Conservation (phyloP, 2,888 invertebrate genomes). For the Orgyia antiqua region DNA sequence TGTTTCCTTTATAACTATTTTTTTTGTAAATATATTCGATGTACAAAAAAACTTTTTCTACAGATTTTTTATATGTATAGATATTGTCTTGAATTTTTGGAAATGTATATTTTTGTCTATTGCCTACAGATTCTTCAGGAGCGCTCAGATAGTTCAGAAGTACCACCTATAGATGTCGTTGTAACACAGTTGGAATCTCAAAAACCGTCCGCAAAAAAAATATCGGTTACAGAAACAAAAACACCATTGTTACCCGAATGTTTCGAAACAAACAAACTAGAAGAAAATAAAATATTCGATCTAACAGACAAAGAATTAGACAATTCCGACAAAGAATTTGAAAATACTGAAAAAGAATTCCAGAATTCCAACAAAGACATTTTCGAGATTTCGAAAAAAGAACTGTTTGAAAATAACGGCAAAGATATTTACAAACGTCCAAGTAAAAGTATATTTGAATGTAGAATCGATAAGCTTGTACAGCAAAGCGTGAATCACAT, state of each 20-base stretch:
- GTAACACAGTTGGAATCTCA: constrained; percentile 31
- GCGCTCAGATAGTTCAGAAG: constrained; percentile 42
- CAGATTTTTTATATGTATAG: too few relatives aligned
- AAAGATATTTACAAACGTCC: constrained; percentile 3
- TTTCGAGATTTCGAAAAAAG: constrained; percentile 2
- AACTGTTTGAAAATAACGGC: constrained; percentile 2
- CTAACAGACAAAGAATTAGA: not conserved
- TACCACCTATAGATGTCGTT: constrained; percentile 41
- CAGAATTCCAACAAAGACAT: constrained; percentile 2
- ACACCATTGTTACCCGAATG: constrained; percentile 31
- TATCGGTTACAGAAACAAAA: constrained; percentile 29
- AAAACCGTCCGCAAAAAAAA: constrained; percentile 22
- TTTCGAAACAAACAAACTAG: constrained; percentile 16
- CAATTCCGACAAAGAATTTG: constrained; percentile 2
- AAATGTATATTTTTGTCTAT: too few relatives aligned
- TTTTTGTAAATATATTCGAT: too few relatives aligned
- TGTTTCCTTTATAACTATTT: too few relatives aligned
- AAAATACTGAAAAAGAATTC: constrained; percentile 6
- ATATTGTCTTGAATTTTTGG: too few relatives aligned
- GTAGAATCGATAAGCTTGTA: constrained; percentile 60
- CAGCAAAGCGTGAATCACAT: constrained; percentile 66
- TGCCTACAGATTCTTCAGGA: constrained; percentile 50
- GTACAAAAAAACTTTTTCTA: too few relatives aligned
- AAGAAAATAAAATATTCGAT: not conserved
- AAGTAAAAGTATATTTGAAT: constrained; percentile 46